These are phyloP conservation scores for Calliopum simillimum DNA, from an alignment of 2,888 invertebrate genomes.

Conservation along the genomic window DNA sequence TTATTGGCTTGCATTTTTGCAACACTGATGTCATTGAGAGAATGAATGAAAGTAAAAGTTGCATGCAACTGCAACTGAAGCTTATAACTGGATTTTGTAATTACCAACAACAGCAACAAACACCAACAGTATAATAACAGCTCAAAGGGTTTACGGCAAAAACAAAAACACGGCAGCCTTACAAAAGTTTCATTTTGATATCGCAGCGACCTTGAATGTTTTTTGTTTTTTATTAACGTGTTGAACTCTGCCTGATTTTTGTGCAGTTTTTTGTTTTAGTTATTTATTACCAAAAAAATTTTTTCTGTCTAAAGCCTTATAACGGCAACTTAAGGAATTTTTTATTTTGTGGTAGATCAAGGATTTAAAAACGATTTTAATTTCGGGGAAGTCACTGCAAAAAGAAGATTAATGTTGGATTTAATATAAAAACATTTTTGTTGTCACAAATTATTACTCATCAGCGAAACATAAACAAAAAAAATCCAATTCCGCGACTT, in stretches of 20 bases:
- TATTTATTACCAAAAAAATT: too few species aligned
- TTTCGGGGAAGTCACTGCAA: too few species aligned
- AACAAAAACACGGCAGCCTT: background rate
- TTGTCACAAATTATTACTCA: too few species aligned
- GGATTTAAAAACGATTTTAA: background rate
- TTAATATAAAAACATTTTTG: too few species aligned
- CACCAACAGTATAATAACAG: background rate
- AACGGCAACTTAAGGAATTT: background rate
- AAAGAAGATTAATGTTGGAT: too few species aligned
- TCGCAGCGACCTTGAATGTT: background rate
- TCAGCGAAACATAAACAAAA: too few species aligned
- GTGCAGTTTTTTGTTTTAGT: too few species aligned
- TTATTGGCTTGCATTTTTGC: background rate
- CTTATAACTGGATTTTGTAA: background rate
- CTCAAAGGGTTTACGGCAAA: background rate
- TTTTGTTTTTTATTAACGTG: too few species aligned
- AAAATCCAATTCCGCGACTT: too few species aligned
- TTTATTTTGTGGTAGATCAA: background rate
- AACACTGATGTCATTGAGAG: background rate
- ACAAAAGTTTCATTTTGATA: background rate
- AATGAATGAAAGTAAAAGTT: slow-evolving; percentile 29
- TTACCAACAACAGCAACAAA: background rate
- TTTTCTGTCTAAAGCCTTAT: background rate
- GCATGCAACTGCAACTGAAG: background rate
- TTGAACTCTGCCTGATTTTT: too few species aligned